Evolutionary conservation across 2,797 vertebrate species (phyloP).

Genomic region (Acomys russatus): DNA sequence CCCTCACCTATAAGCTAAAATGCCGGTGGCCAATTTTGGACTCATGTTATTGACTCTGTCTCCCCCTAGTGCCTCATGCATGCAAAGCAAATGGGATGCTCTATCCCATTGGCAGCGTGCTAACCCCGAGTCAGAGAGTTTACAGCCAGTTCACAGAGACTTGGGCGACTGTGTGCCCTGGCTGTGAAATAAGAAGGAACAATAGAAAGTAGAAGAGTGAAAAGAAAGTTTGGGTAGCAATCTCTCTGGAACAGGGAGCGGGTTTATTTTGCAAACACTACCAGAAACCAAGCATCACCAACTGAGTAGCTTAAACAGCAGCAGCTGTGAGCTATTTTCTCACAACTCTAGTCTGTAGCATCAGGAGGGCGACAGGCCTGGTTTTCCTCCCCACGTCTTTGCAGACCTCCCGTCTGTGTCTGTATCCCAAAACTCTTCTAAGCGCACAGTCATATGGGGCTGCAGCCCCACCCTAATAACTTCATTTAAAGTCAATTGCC

Average conservation of each 20-base stretch:
- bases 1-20: background rate
- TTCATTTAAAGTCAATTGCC: background rate
- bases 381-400: background rate
- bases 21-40: rapidly evolving
- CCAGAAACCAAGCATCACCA: background rate
- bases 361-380: rapidly evolving
- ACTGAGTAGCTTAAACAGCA: background rate
- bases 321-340: no score
- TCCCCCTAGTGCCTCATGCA: background rate
- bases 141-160: background rate
- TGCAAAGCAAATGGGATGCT: background rate
- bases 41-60: slow-evolving; percentile 14
- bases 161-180: background rate
- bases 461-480: no score
- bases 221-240: background rate
- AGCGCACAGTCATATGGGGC: background rate
- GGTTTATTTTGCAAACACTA: background rate
- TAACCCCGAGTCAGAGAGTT: background rate
- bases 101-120: rapidly evolving
- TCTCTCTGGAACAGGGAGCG: background rate
- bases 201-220: background rate
- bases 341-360: background rate
- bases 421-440: background rate
- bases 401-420: background rate
- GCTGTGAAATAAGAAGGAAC: background rate